phyloP scores from a whole-genome alignment of 2,113 vertebrate species.

The Petrocephalus microphthalmus region DNA sequence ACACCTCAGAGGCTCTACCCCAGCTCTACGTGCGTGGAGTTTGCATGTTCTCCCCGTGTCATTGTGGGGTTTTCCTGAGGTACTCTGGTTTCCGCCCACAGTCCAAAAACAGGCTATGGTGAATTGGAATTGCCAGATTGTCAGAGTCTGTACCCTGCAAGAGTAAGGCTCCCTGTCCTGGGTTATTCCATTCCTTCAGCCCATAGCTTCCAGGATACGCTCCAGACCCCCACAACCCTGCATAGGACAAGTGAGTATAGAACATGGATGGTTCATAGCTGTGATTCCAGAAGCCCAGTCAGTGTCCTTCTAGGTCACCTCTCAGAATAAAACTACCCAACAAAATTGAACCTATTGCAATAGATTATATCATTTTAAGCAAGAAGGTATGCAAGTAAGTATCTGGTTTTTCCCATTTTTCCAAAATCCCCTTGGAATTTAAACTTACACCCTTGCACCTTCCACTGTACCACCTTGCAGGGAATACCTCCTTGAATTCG shows the following conservation, averaged over 20 bases:
- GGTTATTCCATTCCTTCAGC: neutral
- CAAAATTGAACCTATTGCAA: neutral
- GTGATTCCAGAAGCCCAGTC: neutral
- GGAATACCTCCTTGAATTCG: conserved; percentile 28
- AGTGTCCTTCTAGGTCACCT: neutral
- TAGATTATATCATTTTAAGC: neutral
- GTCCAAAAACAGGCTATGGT: neutral
- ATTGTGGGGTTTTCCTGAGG: neutral
- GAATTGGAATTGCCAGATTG: neutral
- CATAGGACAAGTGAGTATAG: neutral
- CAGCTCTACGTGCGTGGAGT: neutral
- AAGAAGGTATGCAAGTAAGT: neutral
- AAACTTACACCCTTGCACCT: neutral
- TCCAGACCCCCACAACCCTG: neutral
- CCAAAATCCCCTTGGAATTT: neutral
- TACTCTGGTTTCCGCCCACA: neutral
- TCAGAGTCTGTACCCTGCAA: neutral
- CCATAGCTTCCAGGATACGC: neutral
- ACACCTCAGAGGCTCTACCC: neutral
- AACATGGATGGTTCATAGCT: neutral
- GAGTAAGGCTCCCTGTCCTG: neutral
- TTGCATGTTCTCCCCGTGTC: neutral
- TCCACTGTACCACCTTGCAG: conserved; percentile 24
- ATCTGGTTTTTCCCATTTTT: neutral
- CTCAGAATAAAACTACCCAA: neutral